Evolutionary conservation across 2,888 invertebrate species (phyloP).

Genomic region (Magallana nippona): DNA sequence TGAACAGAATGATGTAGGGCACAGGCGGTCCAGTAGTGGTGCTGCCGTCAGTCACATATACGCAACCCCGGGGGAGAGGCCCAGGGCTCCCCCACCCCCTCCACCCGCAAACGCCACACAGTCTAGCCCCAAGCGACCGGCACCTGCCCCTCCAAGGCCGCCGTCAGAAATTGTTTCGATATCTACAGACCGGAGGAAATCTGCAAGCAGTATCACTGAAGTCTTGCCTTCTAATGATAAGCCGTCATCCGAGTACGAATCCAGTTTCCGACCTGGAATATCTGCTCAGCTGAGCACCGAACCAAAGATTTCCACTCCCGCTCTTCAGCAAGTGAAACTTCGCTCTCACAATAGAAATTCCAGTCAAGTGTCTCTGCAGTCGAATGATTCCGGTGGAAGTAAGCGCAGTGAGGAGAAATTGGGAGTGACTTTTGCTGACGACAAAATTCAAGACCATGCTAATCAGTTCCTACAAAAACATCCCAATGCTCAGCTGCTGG

Average conservation of each 20-base stretch:
- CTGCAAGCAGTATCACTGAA: constrained; percentile 68
- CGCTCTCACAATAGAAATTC: constrained; percentile 55
- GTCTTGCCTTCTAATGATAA: constrained; percentile 52
- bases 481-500: constrained; percentile 73
- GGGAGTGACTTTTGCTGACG: constrained; percentile 72
- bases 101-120: constrained; percentile 60
- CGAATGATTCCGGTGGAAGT: constrained; percentile 43
- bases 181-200: constrained; percentile 59
- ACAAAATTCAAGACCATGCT: constrained; percentile 71
- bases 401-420: constrained; percentile 58
- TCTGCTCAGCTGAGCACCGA: constrained; percentile 93
- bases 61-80: constrained; percentile 50
- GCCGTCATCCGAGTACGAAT: constrained; percentile 79
- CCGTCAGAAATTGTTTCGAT: constrained; percentile 68
- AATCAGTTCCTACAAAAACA: constrained; percentile 72
- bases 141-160: constrained; percentile 65
- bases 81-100: constrained; percentile 60
- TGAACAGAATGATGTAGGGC: constrained; percentile 46
- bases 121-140: constrained; percentile 63
- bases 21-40: constrained; percentile 44
- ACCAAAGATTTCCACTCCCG: constrained; percentile 84
- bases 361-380: constrained; percentile 55
- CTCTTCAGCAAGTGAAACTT: constrained; percentile 57
- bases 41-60: constrained; percentile 50
- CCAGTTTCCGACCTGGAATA: constrained; percentile 93